Conservation (phyloP, 2,113 vertebrate genomes). For the Lonchura striata region DNA sequence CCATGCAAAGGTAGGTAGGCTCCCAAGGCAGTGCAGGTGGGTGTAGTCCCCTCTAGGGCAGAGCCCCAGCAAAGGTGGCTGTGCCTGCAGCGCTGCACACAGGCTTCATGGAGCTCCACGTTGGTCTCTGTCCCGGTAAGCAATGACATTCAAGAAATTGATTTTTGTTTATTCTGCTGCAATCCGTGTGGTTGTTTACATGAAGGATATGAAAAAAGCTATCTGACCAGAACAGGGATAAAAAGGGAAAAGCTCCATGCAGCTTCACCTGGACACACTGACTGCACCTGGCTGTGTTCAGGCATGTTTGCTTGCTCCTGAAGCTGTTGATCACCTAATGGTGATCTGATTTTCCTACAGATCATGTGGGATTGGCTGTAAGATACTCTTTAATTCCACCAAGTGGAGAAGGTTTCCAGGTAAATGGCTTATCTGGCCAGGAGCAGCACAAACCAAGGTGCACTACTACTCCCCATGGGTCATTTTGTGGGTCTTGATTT, state of each 20-base stretch:
- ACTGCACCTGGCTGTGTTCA: neutral
- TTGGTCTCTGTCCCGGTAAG: neutral
- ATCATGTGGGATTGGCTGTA: neutral
- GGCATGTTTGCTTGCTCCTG: neutral
- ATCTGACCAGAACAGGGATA: neutral
- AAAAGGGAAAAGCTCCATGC: neutral
- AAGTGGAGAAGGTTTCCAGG: neutral
- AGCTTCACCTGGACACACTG: neutral
- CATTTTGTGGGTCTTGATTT: rapidly evolving
- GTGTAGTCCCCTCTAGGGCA: neutral
- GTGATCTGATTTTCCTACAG: neutral
- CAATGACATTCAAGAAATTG: neutral
- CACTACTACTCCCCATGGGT: neutral
- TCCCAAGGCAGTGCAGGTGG: neutral
- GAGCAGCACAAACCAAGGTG: neutral
- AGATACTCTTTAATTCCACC: neutral
- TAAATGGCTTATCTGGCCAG: neutral
- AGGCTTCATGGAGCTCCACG: neutral
- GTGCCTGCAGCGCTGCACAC: rapidly evolving
- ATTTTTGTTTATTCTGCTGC: neutral
- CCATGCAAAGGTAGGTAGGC: rapidly evolving
- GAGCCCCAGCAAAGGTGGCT: neutral
- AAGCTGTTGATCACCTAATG: neutral
- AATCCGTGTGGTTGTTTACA: neutral
- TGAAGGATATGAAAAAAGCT: neutral